These are phyloP conservation scores for Toxostoma redivivum DNA, from an alignment of 2,113 vertebrate species.

Conservation along the genomic window DNA sequence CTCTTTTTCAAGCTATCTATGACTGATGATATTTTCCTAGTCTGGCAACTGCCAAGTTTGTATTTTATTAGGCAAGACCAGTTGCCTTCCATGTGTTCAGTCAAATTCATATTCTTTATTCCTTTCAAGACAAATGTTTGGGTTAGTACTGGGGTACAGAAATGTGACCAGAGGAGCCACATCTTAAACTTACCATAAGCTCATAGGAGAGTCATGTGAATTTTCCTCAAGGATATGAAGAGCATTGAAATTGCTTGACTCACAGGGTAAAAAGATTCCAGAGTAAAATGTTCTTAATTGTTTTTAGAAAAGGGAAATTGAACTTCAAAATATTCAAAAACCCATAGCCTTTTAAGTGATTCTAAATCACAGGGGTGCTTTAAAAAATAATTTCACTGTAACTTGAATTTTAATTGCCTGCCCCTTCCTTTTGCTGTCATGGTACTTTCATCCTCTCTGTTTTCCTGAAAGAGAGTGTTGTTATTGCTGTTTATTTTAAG, in stretches of 20 bases:
- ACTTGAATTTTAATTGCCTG: slow-evolving; percentile 19
- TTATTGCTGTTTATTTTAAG: slow-evolving; percentile 27
- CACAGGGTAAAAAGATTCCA: not conserved
- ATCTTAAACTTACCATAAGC: not conserved
- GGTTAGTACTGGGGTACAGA: not conserved
- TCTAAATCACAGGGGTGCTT: not conserved
- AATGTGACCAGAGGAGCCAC: not conserved
- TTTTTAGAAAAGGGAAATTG: slow-evolving; percentile 3
- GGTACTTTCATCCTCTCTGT: not conserved
- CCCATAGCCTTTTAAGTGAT: not conserved
- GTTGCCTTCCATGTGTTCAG: not conserved
- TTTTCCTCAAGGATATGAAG: not conserved
- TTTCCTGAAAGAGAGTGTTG: not conserved
- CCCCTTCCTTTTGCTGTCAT: slow-evolving; percentile 5
- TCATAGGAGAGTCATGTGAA: not conserved
- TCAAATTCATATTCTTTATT: not conserved
- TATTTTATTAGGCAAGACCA: not conserved
- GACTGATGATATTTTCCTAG: not conserved
- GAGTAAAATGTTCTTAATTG: not conserved
- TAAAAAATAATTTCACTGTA: slow-evolving; percentile 7
- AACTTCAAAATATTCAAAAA: not conserved
- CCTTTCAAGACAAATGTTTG: not conserved
- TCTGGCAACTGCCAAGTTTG: not conserved
- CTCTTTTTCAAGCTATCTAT: not conserved
- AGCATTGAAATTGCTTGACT: not conserved